Evolutionary conservation across 2,888 invertebrate genomes (phyloP).

Genomic region (Dolichomitus sp.): DNA sequence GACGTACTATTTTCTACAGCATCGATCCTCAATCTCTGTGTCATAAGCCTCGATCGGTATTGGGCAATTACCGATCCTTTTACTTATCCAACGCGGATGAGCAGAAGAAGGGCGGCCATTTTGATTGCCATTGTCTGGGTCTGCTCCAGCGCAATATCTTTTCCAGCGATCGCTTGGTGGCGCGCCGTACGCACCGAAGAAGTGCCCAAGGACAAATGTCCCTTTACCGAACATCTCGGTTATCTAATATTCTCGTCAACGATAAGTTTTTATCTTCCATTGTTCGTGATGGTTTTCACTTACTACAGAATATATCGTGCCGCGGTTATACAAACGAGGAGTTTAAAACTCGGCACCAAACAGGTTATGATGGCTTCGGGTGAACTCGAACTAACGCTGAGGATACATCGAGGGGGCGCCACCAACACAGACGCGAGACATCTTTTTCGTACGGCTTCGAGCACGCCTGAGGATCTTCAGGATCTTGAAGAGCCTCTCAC

Average conservation of each 20-base stretch:
- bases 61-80: constrained; percentile 99
- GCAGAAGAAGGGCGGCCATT: constrained; percentile 93
- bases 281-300: constrained; percentile 99
- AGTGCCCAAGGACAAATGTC: constrained; percentile 95
- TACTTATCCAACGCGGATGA: constrained; percentile 98
- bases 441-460: constrained; percentile 83
- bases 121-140: constrained; percentile 98
- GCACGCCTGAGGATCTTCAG: constrained; percentile 82
- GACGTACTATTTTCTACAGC: constrained; percentile 99
- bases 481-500: constrained; percentile 91
- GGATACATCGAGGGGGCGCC: constrained; percentile 98
- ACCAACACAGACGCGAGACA: constrained; percentile 85
- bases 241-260: constrained; percentile 99
- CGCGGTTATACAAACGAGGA: constrained; percentile 96
- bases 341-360: constrained; percentile 96
- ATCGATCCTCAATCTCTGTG: constrained; percentile 98
- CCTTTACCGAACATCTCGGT: constrained; percentile 98
- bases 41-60: constrained; percentile 98
- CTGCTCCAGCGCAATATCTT: constrained; percentile 98
- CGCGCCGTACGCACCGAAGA: constrained; percentile 94
- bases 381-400: constrained; percentile 94
- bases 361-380: constrained; percentile 95
- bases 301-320: constrained; percentile 98
- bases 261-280: constrained; percentile 98
- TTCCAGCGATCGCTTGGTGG: constrained; percentile 99